A percentile compares a stretch with the other conserved stretches of the same genome.
Evolutionary conservation across 2,797 vertebrate genomes (phyloP).

Genomic region (Coccyzus lansbergi): DNA sequence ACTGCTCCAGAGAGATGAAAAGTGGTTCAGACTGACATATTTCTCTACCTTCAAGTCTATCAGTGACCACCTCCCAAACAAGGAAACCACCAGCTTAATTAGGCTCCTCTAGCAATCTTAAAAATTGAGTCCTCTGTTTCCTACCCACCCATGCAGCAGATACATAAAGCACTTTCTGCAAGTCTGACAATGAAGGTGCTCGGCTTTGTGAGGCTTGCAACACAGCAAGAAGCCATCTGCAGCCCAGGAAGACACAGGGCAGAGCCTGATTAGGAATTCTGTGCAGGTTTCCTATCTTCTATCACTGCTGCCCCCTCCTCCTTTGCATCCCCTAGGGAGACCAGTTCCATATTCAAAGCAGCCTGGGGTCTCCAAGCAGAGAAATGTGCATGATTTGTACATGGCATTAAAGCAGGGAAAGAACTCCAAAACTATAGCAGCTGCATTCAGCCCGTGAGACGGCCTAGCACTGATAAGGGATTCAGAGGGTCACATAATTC

Average conservation of each 20-base stretch:
- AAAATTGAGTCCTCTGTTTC: background rate
- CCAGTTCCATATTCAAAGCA: conserved; percentile 72
- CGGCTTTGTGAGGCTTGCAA: conserved; percentile 28
- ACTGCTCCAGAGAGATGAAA: background rate
- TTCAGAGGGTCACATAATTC: conserved; percentile 65
- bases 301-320: conserved; percentile 26
- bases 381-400: conserved; percentile 70
- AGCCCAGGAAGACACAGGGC: conserved; percentile 45
- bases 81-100: conserved; percentile 16
- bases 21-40: background rate
- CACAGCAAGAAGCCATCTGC: conserved; percentile 57
- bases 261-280: conserved; percentile 66
- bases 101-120: background rate
- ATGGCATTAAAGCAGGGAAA: conserved; percentile 59
- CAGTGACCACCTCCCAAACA: background rate
- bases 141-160: background rate
- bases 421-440: conserved; percentile 66
- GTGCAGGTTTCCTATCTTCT: conserved; percentile 50
- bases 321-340: conserved; percentile 40
- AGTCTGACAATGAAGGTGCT: conserved; percentile 41
- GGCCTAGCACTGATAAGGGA: conserved; percentile 34
- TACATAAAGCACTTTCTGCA: background rate
- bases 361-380: conserved; percentile 71
- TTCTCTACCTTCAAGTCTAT: background rate
- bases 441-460: conserved; percentile 62